Conservation (phyloP, 2,888 invertebrate species). For the Eudasyphora cyanicolor region DNA sequence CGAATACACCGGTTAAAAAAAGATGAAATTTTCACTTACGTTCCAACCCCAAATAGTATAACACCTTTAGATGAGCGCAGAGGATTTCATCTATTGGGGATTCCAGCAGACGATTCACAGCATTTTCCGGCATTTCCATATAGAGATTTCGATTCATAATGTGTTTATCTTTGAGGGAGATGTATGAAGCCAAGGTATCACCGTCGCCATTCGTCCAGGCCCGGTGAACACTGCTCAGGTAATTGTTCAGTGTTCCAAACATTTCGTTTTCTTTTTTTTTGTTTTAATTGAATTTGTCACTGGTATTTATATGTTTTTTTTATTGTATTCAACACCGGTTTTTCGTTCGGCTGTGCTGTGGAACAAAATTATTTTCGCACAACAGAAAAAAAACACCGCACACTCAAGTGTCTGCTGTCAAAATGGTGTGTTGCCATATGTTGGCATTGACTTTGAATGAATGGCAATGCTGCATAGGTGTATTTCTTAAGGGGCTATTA, state of each 20-base stretch:
- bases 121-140: slow-evolving; percentile 85
- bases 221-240: slow-evolving; percentile 81
- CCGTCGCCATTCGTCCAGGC: slow-evolving; percentile 85
- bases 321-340: background rate
- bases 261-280: slow-evolving; percentile 61
- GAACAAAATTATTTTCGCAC: slow-evolving; percentile 19
- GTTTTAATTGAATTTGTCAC: background rate
- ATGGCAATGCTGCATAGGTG: no score
- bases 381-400: slow-evolving; percentile 30
- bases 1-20: background rate
- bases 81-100: slow-evolving; percentile 89
- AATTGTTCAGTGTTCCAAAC: slow-evolving; percentile 77
- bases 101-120: slow-evolving; percentile 86
- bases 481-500: no score
- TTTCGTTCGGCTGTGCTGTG: background rate
- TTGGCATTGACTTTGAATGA: no score
- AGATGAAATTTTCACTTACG: slow-evolving; percentile 77
- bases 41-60: slow-evolving; percentile 80
- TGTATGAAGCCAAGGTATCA: slow-evolving; percentile 82
- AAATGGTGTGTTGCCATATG: background rate
- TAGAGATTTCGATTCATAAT: slow-evolving; percentile 86
- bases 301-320: background rate
- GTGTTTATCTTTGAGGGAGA: slow-evolving; percentile 87
- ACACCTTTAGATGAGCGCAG: slow-evolving; percentile 86
- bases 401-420: background rate